Evolutionary conservation across 2,797 vertebrate species (phyloP), one percentile per base, ranked within the genome.

Genomic region (Lindbergichthys nudifrons): DNA sequence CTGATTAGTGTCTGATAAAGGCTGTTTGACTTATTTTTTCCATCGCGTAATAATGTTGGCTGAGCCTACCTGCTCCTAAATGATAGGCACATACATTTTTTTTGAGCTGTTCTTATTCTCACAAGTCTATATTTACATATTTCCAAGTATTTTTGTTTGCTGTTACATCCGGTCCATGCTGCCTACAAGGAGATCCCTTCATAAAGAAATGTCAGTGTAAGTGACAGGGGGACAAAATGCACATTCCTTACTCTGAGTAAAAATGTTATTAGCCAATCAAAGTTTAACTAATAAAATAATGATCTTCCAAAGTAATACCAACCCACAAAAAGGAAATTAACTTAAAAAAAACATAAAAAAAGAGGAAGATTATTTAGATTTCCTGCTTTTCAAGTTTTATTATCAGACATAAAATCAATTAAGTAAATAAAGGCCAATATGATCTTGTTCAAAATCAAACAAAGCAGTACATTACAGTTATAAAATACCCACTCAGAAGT

Each of bases 1-100:
- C 9, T 50, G 26, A 77, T 74, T 43, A 81, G 47, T 58, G 9
- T n/a, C 30, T 65, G 60, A 80, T 77, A 75, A 87, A 77, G 10
- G 47, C 21, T 46, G 58, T 42, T 57, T 39, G 46, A 32, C 4
- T 26, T 16, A 26, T 12, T 85, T 39, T 82, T 75, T 85, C 56
- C 69, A 82, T 65, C 46, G 56, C 0, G 3, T 52, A 53, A 47
- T 51, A 30, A 46, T 41, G 42, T 21, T 62, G 10, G 57, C 50
- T 69, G 2, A 13, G 10, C 5, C 2, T 39, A 36, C 0, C 1
- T 13, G 18, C 15, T 43, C 11, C 21, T 43, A 64, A 41, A 60
- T 2, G 15, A 26, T n/a, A 42, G 2, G n/a, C n/a, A 26, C 45
- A 59, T 23, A 23, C 36, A 4, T 54, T 10, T 54, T 10, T 58